Conservation (phyloP, 2,113 vertebrate genomes). For the Hippolais icterina region DNA sequence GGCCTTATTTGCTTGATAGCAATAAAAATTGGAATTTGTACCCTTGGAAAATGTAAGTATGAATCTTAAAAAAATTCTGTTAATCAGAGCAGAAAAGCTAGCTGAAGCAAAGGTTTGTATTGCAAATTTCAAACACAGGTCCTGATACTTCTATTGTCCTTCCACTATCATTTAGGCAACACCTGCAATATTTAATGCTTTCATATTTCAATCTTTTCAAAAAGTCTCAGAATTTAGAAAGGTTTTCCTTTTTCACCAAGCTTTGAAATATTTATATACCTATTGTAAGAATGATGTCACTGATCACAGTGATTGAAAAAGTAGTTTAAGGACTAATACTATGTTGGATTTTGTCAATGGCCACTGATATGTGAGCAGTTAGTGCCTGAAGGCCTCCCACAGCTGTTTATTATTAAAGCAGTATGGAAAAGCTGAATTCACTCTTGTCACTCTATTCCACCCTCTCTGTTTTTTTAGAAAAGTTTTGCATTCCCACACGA, state of each 20-base stretch:
- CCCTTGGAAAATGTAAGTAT: neutral
- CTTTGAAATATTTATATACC: neutral
- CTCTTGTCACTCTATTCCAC: neutral
- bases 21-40: neutral
- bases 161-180: neutral
- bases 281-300: neutral
- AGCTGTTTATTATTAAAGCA: neutral
- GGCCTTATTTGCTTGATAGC: neutral
- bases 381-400: neutral
- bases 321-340: neutral
- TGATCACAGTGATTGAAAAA: neutral
- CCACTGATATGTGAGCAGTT: neutral
- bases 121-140: neutral
- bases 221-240: neutral
- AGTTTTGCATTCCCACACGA: conserved; percentile 19
- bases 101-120: neutral
- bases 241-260: neutral
- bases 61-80: neutral
- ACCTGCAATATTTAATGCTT: neutral
- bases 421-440: neutral
- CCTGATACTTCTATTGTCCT: neutral
- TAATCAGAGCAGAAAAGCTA: neutral
- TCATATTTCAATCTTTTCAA: neutral
- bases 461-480: neutral
- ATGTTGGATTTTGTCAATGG: neutral